Evolutionary conservation across 2,888 invertebrate species (phyloP).

Genomic region (Lottia scabra): DNA sequence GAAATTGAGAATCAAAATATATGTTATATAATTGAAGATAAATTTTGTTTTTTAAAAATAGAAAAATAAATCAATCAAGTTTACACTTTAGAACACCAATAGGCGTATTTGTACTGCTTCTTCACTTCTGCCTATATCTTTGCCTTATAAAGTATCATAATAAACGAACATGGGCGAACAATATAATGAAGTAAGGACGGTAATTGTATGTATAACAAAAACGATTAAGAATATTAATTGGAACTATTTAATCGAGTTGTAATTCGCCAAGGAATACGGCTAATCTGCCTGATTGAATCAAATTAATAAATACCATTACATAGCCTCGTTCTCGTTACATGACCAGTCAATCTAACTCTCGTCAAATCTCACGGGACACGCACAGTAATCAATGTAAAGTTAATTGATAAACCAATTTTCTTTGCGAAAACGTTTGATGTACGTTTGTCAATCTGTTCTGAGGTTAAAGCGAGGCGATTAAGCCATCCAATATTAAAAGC

Average conservation of each 20-base stretch:
- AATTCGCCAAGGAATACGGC: conserved; percentile 35
- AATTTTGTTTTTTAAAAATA: too few relatives aligned
- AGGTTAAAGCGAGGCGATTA: not conserved
- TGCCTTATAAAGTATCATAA: too few relatives aligned
- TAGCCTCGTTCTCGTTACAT: not conserved
- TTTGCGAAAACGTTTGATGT: conserved; percentile 19
- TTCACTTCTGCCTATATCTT: too few relatives aligned
- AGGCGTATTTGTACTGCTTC: too few relatives aligned
- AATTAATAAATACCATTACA: not conserved
- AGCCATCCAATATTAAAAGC: not conserved
- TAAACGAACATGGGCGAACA: too few relatives aligned
- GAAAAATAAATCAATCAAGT: too few relatives aligned
- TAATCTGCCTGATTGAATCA: conserved; percentile 35
- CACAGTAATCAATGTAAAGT: conserved; percentile 15
- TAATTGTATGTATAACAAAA: too few relatives aligned
- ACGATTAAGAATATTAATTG: conserved; percentile 46
- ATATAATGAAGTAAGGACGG: too few relatives aligned
- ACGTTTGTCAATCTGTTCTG: not conserved
- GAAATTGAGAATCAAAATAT: too few relatives aligned
- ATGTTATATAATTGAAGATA: too few relatives aligned
- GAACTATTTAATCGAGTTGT: conserved; percentile 36
- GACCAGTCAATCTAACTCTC: not conserved
- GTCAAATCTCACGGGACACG: conserved; percentile 13
- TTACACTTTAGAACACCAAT: too few relatives aligned
- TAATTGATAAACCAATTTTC: conserved; percentile 24